phyloP scores from a whole-genome alignment of 2,113 vertebrate species.

The Rutilus rutilus region DNA sequence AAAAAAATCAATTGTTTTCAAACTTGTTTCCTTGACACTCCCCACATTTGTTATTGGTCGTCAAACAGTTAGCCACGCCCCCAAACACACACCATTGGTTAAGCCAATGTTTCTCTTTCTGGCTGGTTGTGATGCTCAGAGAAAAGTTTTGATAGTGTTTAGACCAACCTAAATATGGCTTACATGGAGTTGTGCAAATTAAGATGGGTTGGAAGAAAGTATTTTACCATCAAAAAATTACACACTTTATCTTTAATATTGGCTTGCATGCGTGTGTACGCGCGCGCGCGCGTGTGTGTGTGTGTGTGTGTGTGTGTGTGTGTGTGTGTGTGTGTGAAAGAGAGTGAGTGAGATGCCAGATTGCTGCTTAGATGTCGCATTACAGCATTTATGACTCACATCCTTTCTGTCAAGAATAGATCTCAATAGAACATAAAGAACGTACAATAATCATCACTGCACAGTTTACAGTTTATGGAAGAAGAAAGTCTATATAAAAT shows the following conservation, averaged over 20 bases:
- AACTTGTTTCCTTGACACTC: neutral
- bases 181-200: neutral
- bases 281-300: neutral
- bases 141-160: too few relatives aligned
- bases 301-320: neutral
- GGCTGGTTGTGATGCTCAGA: too few relatives aligned
- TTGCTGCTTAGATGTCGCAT: slow-evolving; percentile 30
- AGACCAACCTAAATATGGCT: neutral
- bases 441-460: neutral
- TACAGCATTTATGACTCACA: slow-evolving; percentile 33
- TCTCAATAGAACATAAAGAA: neutral
- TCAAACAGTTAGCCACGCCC: neutral
- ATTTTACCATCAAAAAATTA: neutral
- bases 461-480: neutral
- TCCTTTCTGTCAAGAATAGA: slow-evolving; percentile 26
- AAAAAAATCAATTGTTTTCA: neutral
- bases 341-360: slow-evolving; percentile 15
- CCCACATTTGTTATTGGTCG: neutral
- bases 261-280: neutral
- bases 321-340: neutral
- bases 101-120: neutral
- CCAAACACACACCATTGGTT: neutral
- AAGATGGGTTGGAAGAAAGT: neutral
- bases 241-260: neutral
- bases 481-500: neutral